Evolutionary conservation across 2,113 vertebrate species (phyloP).

Genomic region (Seriola aureovittata): DNA sequence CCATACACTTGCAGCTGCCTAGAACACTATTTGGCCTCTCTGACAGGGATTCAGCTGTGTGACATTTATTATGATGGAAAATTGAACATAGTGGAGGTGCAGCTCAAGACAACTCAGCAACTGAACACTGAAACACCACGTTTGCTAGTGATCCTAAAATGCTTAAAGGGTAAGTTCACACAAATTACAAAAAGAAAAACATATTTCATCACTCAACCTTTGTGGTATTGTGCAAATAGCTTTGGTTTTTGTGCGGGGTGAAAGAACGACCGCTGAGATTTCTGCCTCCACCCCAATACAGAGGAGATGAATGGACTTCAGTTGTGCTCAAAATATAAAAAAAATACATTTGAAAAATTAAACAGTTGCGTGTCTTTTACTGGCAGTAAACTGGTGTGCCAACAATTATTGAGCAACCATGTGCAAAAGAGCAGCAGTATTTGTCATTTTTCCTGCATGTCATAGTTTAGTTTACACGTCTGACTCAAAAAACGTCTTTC

Average conservation of each 20-base stretch:
- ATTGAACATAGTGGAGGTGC: slow-evolving; percentile 20
- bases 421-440: not conserved
- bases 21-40: slow-evolving; percentile 44
- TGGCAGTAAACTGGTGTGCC: not conserved
- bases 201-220: slow-evolving; percentile 21
- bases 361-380: not conserved
- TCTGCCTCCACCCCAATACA: not conserved
- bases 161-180: not conserved
- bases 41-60: slow-evolving; percentile 42
- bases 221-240: slow-evolving; percentile 14
- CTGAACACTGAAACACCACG: not conserved
- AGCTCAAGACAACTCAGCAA: slow-evolving; percentile 17
- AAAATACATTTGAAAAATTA: not conserved
- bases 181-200: not conserved
- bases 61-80: slow-evolving; percentile 53
- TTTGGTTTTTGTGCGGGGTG: not conserved
- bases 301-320: not conserved
- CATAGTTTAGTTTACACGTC: not conserved
- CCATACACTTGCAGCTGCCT: slow-evolving; percentile 59
- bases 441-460: not conserved
- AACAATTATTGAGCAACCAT: not conserved
- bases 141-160: slow-evolving; percentile 13
- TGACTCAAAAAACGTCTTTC: not conserved
- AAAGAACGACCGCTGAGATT: not conserved
- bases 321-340: not conserved